These are phyloP conservation scores for Strix aluco DNA, from an alignment of 2,113 vertebrate genomes.

Conservation along the genomic window DNA sequence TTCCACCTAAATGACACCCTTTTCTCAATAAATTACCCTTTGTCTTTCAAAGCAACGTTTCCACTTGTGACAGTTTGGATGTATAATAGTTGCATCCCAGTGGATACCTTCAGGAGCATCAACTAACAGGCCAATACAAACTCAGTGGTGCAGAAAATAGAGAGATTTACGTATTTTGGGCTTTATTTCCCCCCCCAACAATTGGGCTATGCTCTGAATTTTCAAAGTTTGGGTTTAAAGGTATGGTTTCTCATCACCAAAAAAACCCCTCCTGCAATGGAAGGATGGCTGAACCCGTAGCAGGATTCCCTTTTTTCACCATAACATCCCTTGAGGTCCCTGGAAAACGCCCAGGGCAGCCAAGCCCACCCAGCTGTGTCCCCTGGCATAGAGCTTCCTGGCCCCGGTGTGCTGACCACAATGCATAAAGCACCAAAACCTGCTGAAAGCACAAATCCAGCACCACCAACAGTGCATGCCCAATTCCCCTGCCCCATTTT, in stretches of 20 bases:
- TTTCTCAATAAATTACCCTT: conserved; percentile 68
- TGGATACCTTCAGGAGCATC: not conserved
- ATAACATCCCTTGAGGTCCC: not conserved
- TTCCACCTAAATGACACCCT: conserved; percentile 57
- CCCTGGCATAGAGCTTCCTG: fast-evolving
- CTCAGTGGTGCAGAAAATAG: conserved; percentile 39
- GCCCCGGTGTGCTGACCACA: fast-evolving
- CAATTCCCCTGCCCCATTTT: not conserved
- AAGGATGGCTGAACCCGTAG: not conserved
- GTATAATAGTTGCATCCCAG: conserved; percentile 31
- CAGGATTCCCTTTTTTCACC: not conserved
- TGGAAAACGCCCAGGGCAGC: not conserved
- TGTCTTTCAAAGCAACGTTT: conserved; percentile 42
- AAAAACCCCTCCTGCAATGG: not conserved
- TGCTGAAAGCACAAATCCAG: not conserved
- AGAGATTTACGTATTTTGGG: not conserved
- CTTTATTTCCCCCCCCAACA: not conserved
- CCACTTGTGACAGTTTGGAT: conserved; percentile 49
- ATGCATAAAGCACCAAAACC: not conserved
- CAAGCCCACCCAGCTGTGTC: not conserved
- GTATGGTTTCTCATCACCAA: not conserved
- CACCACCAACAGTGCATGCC: not conserved
- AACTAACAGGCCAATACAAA: conserved; percentile 18
- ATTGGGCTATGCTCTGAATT: not conserved
- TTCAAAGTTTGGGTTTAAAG: not conserved